A percentile compares a stretch with the other conserved stretches of the same genome.
phyloP scores from a whole-genome alignment of 2,797 vertebrate genomes.

The Onychomys leucogaster region DNA sequence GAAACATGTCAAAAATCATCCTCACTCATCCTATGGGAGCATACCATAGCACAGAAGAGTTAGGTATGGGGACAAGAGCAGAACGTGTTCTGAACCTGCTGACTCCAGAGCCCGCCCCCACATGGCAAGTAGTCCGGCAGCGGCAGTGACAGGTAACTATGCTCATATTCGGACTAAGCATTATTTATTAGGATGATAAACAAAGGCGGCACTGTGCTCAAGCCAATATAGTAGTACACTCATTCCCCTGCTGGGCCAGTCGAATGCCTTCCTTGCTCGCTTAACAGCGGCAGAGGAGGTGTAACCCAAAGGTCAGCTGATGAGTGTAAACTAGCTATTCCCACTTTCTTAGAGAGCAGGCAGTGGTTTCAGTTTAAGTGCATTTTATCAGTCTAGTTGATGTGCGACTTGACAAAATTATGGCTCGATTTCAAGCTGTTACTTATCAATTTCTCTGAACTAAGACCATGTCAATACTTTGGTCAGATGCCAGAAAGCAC shows the following conservation, averaged over 20 bases:
- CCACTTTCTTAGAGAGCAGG: conserved; percentile 26
- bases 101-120: conserved; percentile 5
- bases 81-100: background rate
- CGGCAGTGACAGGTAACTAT: background rate
- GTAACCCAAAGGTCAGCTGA: background rate
- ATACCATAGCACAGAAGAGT: background rate
- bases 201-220: background rate
- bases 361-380: conserved; percentile 21
- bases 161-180: background rate
- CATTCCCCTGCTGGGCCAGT: background rate
- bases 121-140: background rate
- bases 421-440: background rate
- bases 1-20: too few species aligned
- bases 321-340: background rate
- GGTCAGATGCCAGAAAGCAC: conserved; percentile 17
- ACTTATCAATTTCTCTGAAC: conserved; percentile 14
- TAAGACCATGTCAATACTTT: background rate
- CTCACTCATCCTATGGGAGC: background rate
- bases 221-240: conserved; percentile 32
- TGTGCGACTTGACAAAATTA: conserved; percentile 9
- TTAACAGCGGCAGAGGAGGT: background rate
- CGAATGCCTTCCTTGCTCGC: background rate
- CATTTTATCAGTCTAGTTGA: conserved; percentile 5
- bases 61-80: background rate
- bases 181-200: background rate